Evolutionary conservation across 2,797 vertebrate species (phyloP).

Genomic region (Sorex maritimensis): DNA sequence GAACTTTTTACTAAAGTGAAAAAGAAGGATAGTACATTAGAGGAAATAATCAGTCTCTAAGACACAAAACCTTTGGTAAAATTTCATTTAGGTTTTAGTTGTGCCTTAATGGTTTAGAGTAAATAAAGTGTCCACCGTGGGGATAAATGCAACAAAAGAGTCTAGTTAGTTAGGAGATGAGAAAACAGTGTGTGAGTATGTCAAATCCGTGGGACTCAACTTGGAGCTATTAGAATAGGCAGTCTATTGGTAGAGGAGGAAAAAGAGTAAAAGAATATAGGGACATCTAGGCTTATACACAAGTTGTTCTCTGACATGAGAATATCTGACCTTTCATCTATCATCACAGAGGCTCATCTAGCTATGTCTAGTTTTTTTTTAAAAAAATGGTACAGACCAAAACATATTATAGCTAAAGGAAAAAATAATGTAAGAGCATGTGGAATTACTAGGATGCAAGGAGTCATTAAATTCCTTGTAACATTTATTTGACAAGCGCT

Average conservation of each 20-base stretch:
- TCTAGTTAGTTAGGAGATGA: not conserved
- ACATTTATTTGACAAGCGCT: slow-evolving; percentile 22
- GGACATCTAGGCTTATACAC: not conserved
- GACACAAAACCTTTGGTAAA: not conserved
- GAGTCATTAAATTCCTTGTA: slow-evolving; percentile 49
- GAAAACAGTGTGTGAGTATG: accelerated
- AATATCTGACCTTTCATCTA: not conserved
- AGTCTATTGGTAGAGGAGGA: not conserved
- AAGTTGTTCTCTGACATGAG: not conserved
- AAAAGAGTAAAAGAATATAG: accelerated
- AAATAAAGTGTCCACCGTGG: not conserved
- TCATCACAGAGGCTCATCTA: not conserved
- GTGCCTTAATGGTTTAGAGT: not conserved
- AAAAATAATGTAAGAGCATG: slow-evolving; percentile 41
- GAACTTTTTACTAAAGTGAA: not conserved
- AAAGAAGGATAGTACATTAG: not conserved
- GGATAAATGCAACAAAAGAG: not conserved
- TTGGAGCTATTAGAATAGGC: not conserved
- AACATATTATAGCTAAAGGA: not conserved
- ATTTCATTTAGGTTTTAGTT: not conserved
- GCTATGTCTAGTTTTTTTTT: not conserved
- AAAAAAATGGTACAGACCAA: slow-evolving; percentile 57
- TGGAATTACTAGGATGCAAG: slow-evolving; percentile 61
- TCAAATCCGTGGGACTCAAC: not conserved
- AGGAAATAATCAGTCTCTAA: not conserved